Conservation (phyloP, 2,888 invertebrate species). For the Nymphalis c-album region DNA sequence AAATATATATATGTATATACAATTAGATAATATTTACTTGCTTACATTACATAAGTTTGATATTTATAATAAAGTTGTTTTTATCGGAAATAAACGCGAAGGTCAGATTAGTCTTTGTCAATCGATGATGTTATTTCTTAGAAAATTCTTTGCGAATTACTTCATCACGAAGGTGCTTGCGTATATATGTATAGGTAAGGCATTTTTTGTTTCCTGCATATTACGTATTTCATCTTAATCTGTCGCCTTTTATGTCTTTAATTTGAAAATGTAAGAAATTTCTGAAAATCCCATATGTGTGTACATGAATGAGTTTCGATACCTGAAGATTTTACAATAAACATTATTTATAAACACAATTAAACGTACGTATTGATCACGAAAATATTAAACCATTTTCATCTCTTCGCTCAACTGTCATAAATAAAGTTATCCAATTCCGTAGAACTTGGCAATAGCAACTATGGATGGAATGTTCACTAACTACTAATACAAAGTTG, state of each 20-base stretch:
- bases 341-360: no score
- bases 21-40: neutral
- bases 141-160: constrained; percentile 63
- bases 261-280: no score
- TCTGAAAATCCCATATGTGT: no score
- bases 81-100: constrained; percentile 52
- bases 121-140: constrained; percentile 49
- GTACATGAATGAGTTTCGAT: no score
- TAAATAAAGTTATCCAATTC: constrained; percentile 2
- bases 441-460: constrained; percentile 13
- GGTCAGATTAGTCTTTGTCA: constrained; percentile 54
- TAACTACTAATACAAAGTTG: constrained; percentile 3
- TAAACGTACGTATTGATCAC: no score
- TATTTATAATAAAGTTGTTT: constrained; percentile 31
- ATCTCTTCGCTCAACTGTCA: neutral
- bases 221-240: no score
- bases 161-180: constrained; percentile 43
- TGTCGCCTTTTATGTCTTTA: no score
- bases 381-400: neutral
- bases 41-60: neutral
- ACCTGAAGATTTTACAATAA: no score
- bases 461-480: constrained; percentile 17
- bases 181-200: neutral
- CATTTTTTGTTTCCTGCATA: neutral
- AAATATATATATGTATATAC: no score